Evolutionary conservation across 2,888 invertebrate genomes (phyloP).

Genomic region (Acanthosoma haemorrhoidale): DNA sequence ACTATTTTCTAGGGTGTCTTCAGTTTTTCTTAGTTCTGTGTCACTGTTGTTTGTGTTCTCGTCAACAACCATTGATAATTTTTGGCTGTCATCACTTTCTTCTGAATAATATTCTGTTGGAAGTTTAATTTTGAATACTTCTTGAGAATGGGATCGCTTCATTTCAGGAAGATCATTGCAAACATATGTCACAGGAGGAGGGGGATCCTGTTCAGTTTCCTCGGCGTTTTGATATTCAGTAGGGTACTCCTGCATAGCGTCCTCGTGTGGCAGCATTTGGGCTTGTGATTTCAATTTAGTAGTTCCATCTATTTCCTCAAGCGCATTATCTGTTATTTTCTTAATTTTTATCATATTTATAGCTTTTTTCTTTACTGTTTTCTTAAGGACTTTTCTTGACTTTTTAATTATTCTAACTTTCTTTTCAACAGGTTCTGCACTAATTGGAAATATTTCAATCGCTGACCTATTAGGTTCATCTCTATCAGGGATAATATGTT

Average conservation of each 20-base stretch:
- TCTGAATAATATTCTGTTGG: constrained; percentile 45
- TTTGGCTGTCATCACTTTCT: constrained; percentile 58
- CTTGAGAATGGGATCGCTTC: constrained; percentile 44
- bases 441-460: constrained; percentile 26
- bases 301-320: background rate
- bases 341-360: constrained; percentile 43
- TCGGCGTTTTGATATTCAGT: background rate
- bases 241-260: background rate
- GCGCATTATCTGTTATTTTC: constrained; percentile 18
- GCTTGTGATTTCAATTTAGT: background rate
- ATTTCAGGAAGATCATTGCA: constrained; percentile 18
- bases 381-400: constrained; percentile 45
- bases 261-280: background rate
- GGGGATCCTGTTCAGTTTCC: background rate
- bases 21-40: constrained; percentile 42
- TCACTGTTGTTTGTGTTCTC: constrained; percentile 46
- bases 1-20: constrained; percentile 28
- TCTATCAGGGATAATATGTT: background rate
- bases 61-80: constrained; percentile 55
- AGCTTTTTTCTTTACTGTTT: constrained; percentile 13
- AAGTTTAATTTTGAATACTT: constrained; percentile 57
- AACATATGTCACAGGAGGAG: background rate
- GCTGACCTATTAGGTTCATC: constrained; percentile 6
- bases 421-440: background rate
- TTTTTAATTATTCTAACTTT: constrained; percentile 46